Evolutionary conservation across 2,797 vertebrate species (phyloP).

Genomic region (Antennarius maculatus): DNA sequence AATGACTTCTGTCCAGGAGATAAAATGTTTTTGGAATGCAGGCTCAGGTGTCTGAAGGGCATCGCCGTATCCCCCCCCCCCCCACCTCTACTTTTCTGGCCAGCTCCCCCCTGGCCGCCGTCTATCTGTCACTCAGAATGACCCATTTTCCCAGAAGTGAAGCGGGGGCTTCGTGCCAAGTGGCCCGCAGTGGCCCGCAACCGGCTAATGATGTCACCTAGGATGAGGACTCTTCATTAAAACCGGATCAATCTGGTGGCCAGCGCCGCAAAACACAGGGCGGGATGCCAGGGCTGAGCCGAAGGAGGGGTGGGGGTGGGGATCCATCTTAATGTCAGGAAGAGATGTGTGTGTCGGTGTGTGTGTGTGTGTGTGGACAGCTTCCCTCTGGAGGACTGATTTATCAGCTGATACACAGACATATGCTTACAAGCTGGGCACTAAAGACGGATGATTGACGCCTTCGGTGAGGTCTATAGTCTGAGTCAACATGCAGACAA

Average conservation of each 20-base stretch:
- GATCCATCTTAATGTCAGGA: slow-evolving; percentile 5
- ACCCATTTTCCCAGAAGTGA: slow-evolving; percentile 59
- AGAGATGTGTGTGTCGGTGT: slow-evolving; percentile 1
- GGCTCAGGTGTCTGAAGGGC: slow-evolving; percentile 42
- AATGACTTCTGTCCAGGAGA: slow-evolving; percentile 4
- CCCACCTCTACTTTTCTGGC: slow-evolving; percentile 33
- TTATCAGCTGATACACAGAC: slow-evolving; percentile 16
- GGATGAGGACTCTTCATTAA: slow-evolving; percentile 79
- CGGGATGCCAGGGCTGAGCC: slow-evolving; percentile 49
- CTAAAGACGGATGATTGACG: slow-evolving; percentile 61
- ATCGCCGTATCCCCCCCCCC: not conserved
- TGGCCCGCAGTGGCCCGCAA: slow-evolving; percentile 57
- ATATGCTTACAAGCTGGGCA: slow-evolving; percentile 5
- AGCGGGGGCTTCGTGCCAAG: slow-evolving; percentile 38
- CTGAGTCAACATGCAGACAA: slow-evolving; percentile 49
- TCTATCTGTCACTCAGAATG: slow-evolving; percentile 61
- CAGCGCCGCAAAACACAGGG: slow-evolving; percentile 34
- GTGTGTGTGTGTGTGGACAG: slow-evolving; percentile 15
- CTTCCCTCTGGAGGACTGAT: slow-evolving; percentile 14
- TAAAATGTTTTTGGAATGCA: slow-evolving; percentile 5
- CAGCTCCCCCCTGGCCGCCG: slow-evolving; percentile 30
- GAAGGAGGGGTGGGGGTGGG: not conserved
- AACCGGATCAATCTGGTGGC: slow-evolving; percentile 72
- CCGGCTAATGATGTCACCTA: slow-evolving; percentile 77
- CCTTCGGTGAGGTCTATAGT: slow-evolving; percentile 46